Percentiles rank a stretch among this genome's conserved stretches.
phyloP scores from a whole-genome alignment of 2,113 vertebrate species.

The Oriolus oriolus region DNA sequence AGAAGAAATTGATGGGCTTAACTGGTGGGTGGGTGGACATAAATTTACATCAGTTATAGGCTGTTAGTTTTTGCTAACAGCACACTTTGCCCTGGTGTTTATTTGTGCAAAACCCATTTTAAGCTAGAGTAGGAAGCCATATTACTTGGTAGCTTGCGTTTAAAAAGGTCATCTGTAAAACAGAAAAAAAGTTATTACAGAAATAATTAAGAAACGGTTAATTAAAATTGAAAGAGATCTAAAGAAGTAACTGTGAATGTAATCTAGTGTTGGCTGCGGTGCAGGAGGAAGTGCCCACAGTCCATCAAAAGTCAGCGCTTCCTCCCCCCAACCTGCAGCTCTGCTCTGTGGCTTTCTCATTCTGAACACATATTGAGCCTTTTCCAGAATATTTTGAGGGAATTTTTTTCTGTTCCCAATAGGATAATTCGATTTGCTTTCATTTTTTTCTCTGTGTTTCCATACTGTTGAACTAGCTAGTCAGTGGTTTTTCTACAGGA shows the following conservation, averaged over 20 bases:
- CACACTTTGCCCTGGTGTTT: neutral
- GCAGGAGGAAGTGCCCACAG: neutral
- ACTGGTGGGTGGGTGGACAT: neutral
- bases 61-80: neutral
- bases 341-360: neutral
- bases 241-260: neutral
- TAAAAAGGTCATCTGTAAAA: neutral
- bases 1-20: neutral
- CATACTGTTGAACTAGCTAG: neutral
- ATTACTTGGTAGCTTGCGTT: neutral
- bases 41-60: neutral
- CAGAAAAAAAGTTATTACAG: neutral
- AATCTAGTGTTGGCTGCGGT: neutral
- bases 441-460: neutral
- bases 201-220: neutral
- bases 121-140: neutral
- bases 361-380: fast-evolving
- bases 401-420: neutral
- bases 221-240: neutral
- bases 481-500: neutral
- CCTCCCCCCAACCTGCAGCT: neutral
- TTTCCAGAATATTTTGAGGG: neutral
- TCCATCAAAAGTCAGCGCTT: neutral
- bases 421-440: neutral
- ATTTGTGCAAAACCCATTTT: neutral